Evolutionary conservation across 2,113 vertebrate genomes (phyloP).

Genomic region (mouse (Mus musculus)): DNA sequence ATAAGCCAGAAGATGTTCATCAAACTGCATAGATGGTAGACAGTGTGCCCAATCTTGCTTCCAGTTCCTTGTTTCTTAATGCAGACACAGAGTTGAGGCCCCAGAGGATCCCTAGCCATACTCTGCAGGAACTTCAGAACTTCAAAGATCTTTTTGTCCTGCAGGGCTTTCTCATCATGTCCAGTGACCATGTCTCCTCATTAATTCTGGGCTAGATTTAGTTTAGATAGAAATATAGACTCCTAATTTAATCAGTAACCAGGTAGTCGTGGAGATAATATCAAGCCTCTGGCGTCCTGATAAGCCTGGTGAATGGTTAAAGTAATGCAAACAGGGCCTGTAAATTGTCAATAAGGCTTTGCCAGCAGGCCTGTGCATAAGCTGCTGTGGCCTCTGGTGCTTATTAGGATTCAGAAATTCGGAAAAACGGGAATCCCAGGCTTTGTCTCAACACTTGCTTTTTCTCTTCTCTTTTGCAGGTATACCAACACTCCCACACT

Average conservation of each 20-base stretch:
- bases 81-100: not conserved
- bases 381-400: not conserved
- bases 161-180: slow-evolving; percentile 52
- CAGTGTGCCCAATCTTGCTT: not conserved
- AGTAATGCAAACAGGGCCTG: slow-evolving; percentile 46
- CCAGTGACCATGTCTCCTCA: slow-evolving; percentile 76
- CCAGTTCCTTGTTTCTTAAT: not conserved
- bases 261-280: slow-evolving; percentile 75
- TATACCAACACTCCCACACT: slow-evolving; percentile 95
- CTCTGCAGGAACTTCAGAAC: not conserved
- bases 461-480: slow-evolving; percentile 86
- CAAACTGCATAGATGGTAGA: rapidly evolving
- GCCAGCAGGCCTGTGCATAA: not conserved
- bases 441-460: slow-evolving; percentile 43
- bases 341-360: slow-evolving; percentile 38
- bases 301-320: slow-evolving; percentile 49
- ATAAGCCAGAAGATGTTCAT: rapidly evolving
- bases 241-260: slow-evolving; percentile 78
- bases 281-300: slow-evolving; percentile 67
- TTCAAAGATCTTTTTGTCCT: not conserved
- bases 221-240: slow-evolving; percentile 59
- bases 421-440: not conserved
- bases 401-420: not conserved
- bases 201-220: slow-evolving; percentile 79
- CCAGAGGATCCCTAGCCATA: not conserved